Conservation (phyloP, 2,113 vertebrate genomes). For the Chloroceryle aenea region DNA sequence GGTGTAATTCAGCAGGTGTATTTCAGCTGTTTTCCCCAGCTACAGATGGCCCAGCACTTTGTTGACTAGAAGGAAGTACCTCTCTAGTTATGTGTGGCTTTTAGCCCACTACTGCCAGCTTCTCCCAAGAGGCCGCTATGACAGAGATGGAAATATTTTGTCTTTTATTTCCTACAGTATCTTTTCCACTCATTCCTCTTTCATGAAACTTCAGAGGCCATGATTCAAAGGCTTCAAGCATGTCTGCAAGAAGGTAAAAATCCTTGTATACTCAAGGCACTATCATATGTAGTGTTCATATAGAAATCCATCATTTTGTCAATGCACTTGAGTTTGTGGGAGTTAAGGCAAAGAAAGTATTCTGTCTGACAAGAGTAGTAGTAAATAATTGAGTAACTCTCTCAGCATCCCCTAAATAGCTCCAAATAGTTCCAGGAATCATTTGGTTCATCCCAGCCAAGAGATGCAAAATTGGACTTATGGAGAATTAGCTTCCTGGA, state of each 20-base stretch:
- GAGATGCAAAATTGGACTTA: not conserved
- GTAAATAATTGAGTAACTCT: not conserved
- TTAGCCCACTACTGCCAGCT: not conserved
- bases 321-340: not conserved
- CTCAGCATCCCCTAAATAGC: slow-evolving; percentile 38
- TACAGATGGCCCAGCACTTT: not conserved
- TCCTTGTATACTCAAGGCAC: not conserved
- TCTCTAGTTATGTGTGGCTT: not conserved
- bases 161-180: not conserved
- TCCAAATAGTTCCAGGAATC: slow-evolving; percentile 45
- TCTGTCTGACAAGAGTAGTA: not conserved
- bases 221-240: not conserved
- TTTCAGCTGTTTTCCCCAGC: not conserved
- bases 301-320: not conserved
- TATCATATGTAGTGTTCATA: not conserved
- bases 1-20: not conserved
- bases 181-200: not conserved
- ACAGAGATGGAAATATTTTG: not conserved
- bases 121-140: not conserved
- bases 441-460: not conserved
- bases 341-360: not conserved
- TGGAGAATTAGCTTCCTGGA: not conserved
- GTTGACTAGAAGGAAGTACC: not conserved
- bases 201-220: not conserved
- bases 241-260: not conserved